Evolutionary conservation across 2,888 invertebrate genomes (phyloP), one percentile per base, ranked within the genome.

Genomic region (Halictus ligatus): DNA sequence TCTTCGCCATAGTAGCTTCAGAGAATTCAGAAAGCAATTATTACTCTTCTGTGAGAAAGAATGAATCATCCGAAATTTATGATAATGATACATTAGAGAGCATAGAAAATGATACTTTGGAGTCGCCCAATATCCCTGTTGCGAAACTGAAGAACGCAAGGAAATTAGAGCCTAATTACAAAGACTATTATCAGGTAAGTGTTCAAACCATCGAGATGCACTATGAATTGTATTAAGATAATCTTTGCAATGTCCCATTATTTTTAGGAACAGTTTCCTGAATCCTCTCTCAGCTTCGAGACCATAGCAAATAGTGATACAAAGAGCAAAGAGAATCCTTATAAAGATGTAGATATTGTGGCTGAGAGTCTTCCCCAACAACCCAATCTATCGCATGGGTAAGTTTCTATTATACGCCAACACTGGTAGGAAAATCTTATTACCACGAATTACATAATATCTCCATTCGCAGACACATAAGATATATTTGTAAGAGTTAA

Each of bases 1-100:
- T 96, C 88, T 96, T 96, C 94, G 94, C 96, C 89, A 95, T 96
- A 93, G 96, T 96, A 92, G 96, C 96, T 81, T 96, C 96, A 60
- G 96, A 97, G 93, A 96, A 95, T 75, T 91, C 90, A 90, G 95
- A 96, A 89, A 94, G 92, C 95, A 94, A 95, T 95, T 89, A 96
- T 94, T 95, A 79, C 40, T 18, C 71, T 10, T 43, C 75, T 40
- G 6, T 82, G 7, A 89, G 89, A 35, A 91, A 84, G 48, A 91
- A 91, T 83, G 89, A 89, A 72, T 84, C 75, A 29, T 78, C 83
- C 7, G 83, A 64, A 35, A 46, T 81, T 75, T 88, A 89, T 25
- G 90, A 91, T 69, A 94, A 94, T 84, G 77, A 89, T n/a, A 92
- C 91, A 6, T 83, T 91, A 58, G 87, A 89, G 25, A 83, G 79